These are phyloP conservation scores for Arrhamphus sclerolepis DNA, from an alignment of 2,797 vertebrate genomes.

Conservation along the genomic window DNA sequence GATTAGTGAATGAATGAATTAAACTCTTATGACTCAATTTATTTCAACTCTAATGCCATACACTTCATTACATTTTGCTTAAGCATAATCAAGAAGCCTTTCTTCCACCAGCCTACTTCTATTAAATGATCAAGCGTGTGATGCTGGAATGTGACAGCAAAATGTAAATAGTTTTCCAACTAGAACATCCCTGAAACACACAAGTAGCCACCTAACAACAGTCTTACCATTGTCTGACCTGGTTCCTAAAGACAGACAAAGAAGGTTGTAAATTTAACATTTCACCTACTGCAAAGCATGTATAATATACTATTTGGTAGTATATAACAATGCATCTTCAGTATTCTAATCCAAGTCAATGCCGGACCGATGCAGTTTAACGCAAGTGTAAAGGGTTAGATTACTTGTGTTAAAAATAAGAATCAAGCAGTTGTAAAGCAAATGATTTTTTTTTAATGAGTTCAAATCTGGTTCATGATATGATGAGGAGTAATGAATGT, in stretches of 20 bases:
- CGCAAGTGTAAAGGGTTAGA: constrained; percentile 11
- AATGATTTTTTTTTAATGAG: constrained; percentile 18
- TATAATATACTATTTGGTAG: neutral
- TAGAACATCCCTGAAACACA: constrained; percentile 54
- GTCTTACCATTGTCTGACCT: constrained; percentile 91
- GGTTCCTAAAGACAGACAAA: constrained; percentile 82
- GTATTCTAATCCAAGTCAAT: neutral
- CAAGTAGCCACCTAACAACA: constrained; percentile 54
- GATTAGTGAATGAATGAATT: neutral
- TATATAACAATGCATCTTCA: constrained; percentile 6
- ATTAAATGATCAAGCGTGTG: too few relatives aligned
- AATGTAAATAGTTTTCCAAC: constrained; percentile 6
- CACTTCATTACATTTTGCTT: constrained; percentile 1
- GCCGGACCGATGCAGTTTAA: constrained; percentile 13
- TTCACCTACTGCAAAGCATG: constrained; percentile 1
- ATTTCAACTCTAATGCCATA: neutral
- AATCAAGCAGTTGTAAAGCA: constrained; percentile 38
- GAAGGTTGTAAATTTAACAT: constrained; percentile 52
- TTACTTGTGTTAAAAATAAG: constrained; percentile 4
- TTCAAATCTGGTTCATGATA: constrained; percentile 23
- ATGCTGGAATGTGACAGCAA: too few relatives aligned
- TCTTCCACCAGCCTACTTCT: too few relatives aligned
- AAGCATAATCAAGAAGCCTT: neutral
- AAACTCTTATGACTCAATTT: neutral
- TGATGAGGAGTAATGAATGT: constrained; percentile 22